Base-by-base conservation (phyloP, 2,888 invertebrate species). In the Drosophila helvetica region DNA sequence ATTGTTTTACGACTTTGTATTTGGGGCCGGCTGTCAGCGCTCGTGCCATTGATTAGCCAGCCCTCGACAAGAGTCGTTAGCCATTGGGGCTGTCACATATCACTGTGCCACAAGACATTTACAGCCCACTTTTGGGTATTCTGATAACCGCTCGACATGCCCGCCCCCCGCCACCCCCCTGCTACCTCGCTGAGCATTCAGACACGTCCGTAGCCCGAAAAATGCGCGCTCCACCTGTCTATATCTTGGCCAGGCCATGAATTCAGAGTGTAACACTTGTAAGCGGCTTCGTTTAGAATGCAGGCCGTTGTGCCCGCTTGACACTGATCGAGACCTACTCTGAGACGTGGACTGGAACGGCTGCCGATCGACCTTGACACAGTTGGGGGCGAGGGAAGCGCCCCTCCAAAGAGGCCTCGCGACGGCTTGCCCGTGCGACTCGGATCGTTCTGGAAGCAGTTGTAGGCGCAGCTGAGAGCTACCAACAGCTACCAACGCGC, bases 31-130 rank as follows among this genome's bases (percentile, higher is more conserved):
- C 38, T 59, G 57, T 18, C 45, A 19, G 43, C 9, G 75, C 86
- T 86, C 84, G 84, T 83, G 82, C 77, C 79, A 72, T 63, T 71
- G 82, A 82, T 83, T 65, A 72, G 61, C 65, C 62, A 43, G 38
- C 38, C 38, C 38, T 54, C 22, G 60, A n/a, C 25, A 33, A 61
- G 51, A 60, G 48, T 66, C 67, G 51, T 38, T 38, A n/a, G 38
- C 38, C 7, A 7, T 38, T 38, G 38, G 1, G 15, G 38, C 38
- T 59, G 42, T 25, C 61, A 63, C 65, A 66, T 60, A 65, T 60
- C 66, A 62, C 30, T 50, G 45, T 3, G 25, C 19, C 12, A 19
- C 54, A 17, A 6, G 22, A 22, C 50, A 50, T 67, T 56, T 48
- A 65, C 61, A 56, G 59, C 45, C 77, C 68, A 46, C 47, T 65